Evolutionary conservation across 2,888 invertebrate species (phyloP).

Genomic region (Oegoconia quadripuncta): DNA sequence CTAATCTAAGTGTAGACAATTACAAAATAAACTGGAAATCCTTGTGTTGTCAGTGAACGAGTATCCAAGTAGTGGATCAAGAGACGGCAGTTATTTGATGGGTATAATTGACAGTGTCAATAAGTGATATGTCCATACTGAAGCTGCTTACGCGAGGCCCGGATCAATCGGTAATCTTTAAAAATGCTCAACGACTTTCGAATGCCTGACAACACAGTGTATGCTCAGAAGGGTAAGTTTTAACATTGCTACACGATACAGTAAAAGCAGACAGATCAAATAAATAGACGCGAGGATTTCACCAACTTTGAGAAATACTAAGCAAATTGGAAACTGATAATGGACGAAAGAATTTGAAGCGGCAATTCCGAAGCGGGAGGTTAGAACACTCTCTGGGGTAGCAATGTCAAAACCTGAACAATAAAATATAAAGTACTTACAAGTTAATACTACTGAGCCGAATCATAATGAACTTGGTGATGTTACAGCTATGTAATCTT

Average conservation of each 20-base stretch:
- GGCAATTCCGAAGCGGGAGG: constrained; percentile 20
- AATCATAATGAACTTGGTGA: constrained; percentile 56
- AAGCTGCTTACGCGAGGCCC: not conserved
- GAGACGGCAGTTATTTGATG: constrained; percentile 38
- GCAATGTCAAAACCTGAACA: constrained; percentile 72
- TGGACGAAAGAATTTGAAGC: constrained; percentile 35
- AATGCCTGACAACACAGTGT: constrained; percentile 61
- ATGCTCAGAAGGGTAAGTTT: constrained; percentile 54
- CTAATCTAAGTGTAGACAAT: constrained; percentile 56
- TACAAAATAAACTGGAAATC: constrained; percentile 44
- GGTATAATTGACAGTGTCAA: constrained; percentile 65
- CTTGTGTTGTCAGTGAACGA: constrained; percentile 51
- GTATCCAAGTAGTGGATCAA: constrained; percentile 23
- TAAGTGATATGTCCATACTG: constrained; percentile 65
- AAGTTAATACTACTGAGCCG: constrained; percentile 62
- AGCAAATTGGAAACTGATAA: constrained; percentile 29
- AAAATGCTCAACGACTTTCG: not conserved
- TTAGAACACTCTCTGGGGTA: constrained; percentile 39
- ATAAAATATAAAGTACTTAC: constrained; percentile 34
- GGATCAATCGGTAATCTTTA: not conserved
- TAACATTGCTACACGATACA: constrained; percentile 67
- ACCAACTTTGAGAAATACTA: constrained; percentile 73
- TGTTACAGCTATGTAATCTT: constrained; percentile 55
- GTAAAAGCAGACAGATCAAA: constrained; percentile 22
- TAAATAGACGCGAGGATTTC: constrained; percentile 28